Conservation (phyloP, 1,140 invertebrate species). For the Ips nitidus region DNA sequence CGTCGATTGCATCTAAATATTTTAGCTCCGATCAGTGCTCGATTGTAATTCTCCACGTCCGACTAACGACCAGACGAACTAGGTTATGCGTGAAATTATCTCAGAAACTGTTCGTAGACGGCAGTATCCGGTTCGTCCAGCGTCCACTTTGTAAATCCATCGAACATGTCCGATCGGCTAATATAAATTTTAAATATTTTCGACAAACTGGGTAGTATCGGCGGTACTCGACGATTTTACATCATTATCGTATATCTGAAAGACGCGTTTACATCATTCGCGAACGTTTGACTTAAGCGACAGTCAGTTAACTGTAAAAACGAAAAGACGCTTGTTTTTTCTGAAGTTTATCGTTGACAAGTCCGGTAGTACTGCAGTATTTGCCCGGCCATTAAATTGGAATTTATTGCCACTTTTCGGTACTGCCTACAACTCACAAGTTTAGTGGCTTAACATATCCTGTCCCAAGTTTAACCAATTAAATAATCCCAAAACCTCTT, state of each 20-base stretch:
- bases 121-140: background rate
- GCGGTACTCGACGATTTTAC: slow-evolving; percentile 19
- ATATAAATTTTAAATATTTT: slow-evolving; percentile 31
- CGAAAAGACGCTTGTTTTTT: slow-evolving; percentile 24
- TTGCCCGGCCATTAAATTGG: background rate
- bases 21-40: background rate
- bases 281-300: slow-evolving; percentile 24
- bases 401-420: slow-evolving; percentile 5
- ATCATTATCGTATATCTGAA: slow-evolving; percentile 28
- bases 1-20: slow-evolving; percentile 2
- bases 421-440: background rate
- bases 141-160: background rate
- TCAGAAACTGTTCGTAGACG: too few relatives aligned
- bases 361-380: background rate
- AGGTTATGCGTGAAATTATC: too few relatives aligned
- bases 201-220: slow-evolving; percentile 20
- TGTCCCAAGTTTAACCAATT: too few relatives aligned
- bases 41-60: too few relatives aligned
- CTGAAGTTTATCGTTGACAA: slow-evolving; percentile 16
- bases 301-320: slow-evolving; percentile 25
- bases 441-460: too few relatives aligned
- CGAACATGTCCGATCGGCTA: slow-evolving; percentile 3
- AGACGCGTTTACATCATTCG: slow-evolving; percentile 14
- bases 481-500: too few relatives aligned
- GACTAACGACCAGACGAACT: too few relatives aligned